Percentiles rank a stretch among this genome's conserved stretches.
Conservation (phyloP, 2,113 vertebrate genomes). For the Gracilinanus agilis region DNA sequence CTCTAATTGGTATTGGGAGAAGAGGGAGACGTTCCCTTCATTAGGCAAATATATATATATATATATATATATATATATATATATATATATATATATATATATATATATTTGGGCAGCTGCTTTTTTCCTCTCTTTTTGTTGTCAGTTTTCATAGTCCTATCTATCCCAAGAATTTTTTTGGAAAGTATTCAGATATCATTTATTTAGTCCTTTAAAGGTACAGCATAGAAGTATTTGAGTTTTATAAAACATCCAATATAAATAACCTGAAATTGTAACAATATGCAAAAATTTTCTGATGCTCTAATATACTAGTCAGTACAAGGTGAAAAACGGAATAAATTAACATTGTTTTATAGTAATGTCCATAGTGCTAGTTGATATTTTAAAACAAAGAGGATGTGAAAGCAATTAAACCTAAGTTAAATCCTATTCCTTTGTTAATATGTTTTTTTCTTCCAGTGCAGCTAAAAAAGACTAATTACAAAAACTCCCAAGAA, state of each 20-base stretch:
- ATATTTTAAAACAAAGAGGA: conserved; percentile 82
- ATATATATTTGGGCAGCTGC: too few relatives aligned
- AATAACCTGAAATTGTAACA: conserved; percentile 92
- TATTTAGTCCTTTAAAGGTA: conserved; percentile 91
- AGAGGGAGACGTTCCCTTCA: neutral
- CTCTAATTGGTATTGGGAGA: neutral
- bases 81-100: too few relatives aligned
- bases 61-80: too few relatives aligned
- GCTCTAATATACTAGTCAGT: conserved; percentile 86
- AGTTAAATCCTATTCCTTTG: conserved; percentile 62
- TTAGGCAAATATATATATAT: too few relatives aligned
- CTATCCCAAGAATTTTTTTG: neutral
- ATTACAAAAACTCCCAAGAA: neutral
- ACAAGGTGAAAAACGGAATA: conserved; percentile 86
- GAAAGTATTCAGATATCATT: conserved; percentile 85
- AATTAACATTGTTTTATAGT: conserved; percentile 89
- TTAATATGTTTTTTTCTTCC: neutral
- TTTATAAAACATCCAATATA: conserved; percentile 92
- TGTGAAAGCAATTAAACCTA: conserved; percentile 87
- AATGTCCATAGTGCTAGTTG: conserved; percentile 86
- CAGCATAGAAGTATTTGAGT: conserved; percentile 86
- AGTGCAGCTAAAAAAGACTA: neutral
- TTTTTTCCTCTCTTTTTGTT: neutral
- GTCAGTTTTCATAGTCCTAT: neutral
- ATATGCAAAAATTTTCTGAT: conserved; percentile 88